Base-by-base conservation (phyloP, 1,140 invertebrate species). In the Piezodorus guildinii region DNA sequence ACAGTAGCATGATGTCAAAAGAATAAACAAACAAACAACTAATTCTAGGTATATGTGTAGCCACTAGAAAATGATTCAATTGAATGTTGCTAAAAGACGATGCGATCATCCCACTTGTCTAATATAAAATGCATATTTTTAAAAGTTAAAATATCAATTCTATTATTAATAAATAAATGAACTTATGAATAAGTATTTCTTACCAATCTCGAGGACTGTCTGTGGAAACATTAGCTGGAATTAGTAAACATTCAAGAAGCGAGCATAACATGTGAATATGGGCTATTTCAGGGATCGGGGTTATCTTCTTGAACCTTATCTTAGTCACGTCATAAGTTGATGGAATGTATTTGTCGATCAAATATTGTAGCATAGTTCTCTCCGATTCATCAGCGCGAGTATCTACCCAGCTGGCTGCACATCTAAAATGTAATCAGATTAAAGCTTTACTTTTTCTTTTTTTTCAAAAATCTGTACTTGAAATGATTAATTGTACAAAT, bases 271-370 rank as follows among this genome's bases (percentile, higher is more conserved):
- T 91, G 75, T 94, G 84, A 54, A 96, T 82, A 71, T 96, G 91
- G 63, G 88, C 86, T 68, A 96, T 87, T 71, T 96, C 92, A 2
- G 89, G 86, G 15, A 98, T 84, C 0, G 92, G 91, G 0, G 91
- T 94, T 27, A 96, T 91, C 69, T 90, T 91, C 71, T 94, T 95
- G 72, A 96, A 93, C 71, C 87, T 85, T 0, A 73, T 74, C 64
- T 86, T 85, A 46, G 86, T 78, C 0, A 82, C 81, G 66, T 96
- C 93, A 46, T 96, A 76, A 64, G 91, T 78, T 0, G 83, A 78
- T 0, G 92, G 91, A n/a, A 97, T 85, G 72, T 97, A 97, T 73
- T 96, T 96, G 71, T 97, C 94, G 72, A 97, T 96, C 4, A 97
- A 78, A 12, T 94, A 85, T 6, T 85, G 85, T 49, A 97, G 74